A percentile compares a stretch with the other conserved stretches of the same genome.
phyloP scores from a whole-genome alignment of 2,113 vertebrate species.

The Cygnus buccinator region DNA sequence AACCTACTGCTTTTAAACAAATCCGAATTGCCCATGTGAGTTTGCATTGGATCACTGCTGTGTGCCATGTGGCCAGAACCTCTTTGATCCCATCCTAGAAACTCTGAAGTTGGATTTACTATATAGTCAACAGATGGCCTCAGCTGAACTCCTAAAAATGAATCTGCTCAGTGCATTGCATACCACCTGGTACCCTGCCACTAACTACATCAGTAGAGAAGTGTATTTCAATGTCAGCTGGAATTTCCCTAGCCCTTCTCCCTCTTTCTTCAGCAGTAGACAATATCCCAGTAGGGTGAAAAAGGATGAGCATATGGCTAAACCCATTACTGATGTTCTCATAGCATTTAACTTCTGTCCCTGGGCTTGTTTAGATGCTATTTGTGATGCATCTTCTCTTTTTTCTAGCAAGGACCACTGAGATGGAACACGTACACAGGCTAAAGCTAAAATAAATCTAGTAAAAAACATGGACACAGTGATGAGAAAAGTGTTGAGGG shows the following conservation, averaged over 20 bases:
- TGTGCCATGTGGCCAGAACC: not conserved
- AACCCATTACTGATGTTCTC: not conserved
- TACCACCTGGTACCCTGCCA: not conserved
- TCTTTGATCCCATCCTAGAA: not conserved
- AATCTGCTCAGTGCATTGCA: not conserved
- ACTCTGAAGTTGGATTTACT: not conserved
- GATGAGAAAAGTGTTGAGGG: not conserved
- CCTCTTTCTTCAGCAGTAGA: not conserved
- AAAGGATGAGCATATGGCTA: not conserved
- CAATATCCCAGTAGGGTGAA: not conserved
- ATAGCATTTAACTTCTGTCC: not conserved
- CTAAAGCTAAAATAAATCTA: not conserved
- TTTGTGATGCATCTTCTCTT: not conserved
- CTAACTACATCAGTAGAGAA: not conserved
- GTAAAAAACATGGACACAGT: not conserved
- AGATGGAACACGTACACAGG: not conserved
- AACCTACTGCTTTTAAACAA: not conserved
- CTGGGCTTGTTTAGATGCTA: conserved; percentile 7
- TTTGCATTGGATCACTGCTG: not conserved
- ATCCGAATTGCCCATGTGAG: not conserved
- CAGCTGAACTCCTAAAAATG: not conserved
- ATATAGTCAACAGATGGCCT: not conserved
- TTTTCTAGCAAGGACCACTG: not conserved
- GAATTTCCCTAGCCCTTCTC: not conserved
- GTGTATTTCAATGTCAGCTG: not conserved